A percentile compares a stretch with the other conserved stretches of the same genome.
These are phyloP conservation scores for Drosophila burlai DNA, from an alignment of 1,140 invertebrate genomes.

Conservation along the genomic window DNA sequence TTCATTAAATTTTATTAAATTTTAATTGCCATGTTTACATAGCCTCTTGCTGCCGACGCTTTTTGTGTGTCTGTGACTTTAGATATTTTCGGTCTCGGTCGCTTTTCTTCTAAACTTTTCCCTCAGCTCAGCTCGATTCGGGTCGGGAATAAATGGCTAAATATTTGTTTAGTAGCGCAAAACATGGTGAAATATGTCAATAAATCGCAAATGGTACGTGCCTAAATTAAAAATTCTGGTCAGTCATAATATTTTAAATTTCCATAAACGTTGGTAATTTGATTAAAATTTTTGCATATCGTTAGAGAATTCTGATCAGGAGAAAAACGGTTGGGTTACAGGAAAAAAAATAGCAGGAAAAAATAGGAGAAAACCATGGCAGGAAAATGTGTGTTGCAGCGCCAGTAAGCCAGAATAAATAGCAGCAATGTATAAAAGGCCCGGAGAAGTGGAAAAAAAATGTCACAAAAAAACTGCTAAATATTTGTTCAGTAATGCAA, in stretches of 20 bases:
- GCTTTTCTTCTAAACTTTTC: neutral
- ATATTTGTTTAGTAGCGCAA: conserved; percentile 6
- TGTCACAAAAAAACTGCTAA: neutral
- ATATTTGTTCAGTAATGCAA: conserved; percentile 17
- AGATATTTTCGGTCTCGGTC: too few relatives aligned
- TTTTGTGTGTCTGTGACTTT: neutral
- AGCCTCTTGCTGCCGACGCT: conserved; percentile 13
- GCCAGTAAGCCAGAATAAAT: neutral
- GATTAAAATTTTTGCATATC: conserved; percentile 9
- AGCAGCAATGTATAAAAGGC: neutral
- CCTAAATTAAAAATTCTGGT: conserved; percentile 4
- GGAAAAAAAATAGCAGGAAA: neutral
- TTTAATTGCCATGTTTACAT: conserved; percentile 54
- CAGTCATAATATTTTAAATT: conserved; percentile 11
- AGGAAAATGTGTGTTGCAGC: neutral
- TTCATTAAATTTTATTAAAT: conserved; percentile 72
- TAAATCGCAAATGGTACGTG: conserved; percentile 4
- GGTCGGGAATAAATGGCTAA: conserved; percentile 5
- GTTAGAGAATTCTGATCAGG: too few relatives aligned
- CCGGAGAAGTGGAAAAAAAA: neutral
- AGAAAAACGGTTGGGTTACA: neutral
- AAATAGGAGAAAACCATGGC: neutral
- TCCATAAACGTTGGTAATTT: conserved; percentile 4
- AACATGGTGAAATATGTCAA: conserved; percentile 1
- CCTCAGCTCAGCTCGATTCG: neutral